Evolutionary conservation across 2,888 invertebrate genomes (phyloP).

Genomic region (Slavum lentiscoides): DNA sequence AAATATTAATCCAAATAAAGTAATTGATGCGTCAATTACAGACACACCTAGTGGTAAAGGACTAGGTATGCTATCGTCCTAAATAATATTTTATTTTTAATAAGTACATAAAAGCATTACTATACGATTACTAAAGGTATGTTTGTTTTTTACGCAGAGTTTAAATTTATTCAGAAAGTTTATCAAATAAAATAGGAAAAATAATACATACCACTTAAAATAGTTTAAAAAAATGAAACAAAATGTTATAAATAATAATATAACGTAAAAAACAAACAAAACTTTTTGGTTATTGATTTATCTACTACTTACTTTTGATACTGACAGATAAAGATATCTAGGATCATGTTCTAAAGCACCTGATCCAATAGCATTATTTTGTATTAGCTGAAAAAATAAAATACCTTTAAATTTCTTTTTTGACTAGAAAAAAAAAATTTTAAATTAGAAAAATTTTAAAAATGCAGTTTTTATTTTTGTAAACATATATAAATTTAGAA

Average conservation of each 20-base stretch:
- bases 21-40: slow-evolving; percentile 92
- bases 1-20: slow-evolving; percentile 91
- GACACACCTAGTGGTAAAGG: slow-evolving; percentile 92
- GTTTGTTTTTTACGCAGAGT: neutral
- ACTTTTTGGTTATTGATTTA: neutral
- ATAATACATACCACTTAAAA: neutral
- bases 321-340: slow-evolving; percentile 81
- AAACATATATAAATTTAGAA: too few species aligned
- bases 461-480: too few species aligned
- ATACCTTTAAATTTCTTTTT: slow-evolving; percentile 10
- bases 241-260: neutral
- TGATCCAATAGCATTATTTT: slow-evolving; percentile 92
- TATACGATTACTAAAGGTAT: slow-evolving; percentile 2
- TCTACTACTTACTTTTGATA: slow-evolving; percentile 62
- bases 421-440: neutral
- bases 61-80: slow-evolving; percentile 70
- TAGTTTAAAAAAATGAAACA: neutral
- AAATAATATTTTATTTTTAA: slow-evolving; percentile 51
- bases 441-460: neutral
- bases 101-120: neutral
- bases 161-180: neutral
- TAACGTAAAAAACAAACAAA: slow-evolving; percentile 2
- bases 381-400: slow-evolving; percentile 73
- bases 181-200: too few species aligned
- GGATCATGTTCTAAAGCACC: slow-evolving; percentile 96